A percentile compares a stretch with the other conserved stretches of the same genome.
Conservation (phyloP, 2,113 vertebrate genomes). For the Thymallus thymallus region DNA sequence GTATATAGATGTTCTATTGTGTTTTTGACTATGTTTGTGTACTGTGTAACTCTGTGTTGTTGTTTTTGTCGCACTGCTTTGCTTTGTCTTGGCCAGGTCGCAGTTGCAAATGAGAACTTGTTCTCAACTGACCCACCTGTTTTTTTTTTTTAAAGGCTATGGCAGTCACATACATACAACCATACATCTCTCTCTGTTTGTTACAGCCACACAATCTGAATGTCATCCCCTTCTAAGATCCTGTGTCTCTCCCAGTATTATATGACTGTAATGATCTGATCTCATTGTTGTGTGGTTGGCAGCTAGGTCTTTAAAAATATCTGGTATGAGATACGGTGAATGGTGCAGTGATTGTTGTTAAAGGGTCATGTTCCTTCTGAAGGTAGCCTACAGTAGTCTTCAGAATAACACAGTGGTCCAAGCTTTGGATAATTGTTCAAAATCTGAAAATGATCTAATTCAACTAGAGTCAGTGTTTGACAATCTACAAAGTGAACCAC, state of each 20-base stretch:
- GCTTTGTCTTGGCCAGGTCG: no score
- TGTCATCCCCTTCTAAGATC: slow-evolving; percentile 1
- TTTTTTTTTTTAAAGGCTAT: no score
- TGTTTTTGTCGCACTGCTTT: no score
- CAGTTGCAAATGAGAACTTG: no score
- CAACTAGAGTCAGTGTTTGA: background rate
- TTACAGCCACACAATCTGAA: no score
- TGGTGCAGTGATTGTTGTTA: background rate
- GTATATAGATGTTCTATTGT: no score
- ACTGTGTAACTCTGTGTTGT: no score
- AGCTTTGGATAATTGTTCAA: background rate
- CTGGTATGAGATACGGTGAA: background rate
- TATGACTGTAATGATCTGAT: slow-evolving; percentile 38
- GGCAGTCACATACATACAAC: background rate
- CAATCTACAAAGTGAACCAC: background rate
- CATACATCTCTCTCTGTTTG: no score
- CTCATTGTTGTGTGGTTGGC: slow-evolving; percentile 20
- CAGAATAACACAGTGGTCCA: background rate
- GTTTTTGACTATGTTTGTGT: no score
- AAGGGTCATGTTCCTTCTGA: background rate
- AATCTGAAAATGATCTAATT: background rate
- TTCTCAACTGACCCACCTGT: no score
- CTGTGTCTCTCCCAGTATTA: slow-evolving; percentile 47
- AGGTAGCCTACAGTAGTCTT: background rate
- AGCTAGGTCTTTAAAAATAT: slow-evolving; percentile 19